phyloP scores from a whole-genome alignment of 2,888 invertebrate genomes.

The Alsophila aescularia region DNA sequence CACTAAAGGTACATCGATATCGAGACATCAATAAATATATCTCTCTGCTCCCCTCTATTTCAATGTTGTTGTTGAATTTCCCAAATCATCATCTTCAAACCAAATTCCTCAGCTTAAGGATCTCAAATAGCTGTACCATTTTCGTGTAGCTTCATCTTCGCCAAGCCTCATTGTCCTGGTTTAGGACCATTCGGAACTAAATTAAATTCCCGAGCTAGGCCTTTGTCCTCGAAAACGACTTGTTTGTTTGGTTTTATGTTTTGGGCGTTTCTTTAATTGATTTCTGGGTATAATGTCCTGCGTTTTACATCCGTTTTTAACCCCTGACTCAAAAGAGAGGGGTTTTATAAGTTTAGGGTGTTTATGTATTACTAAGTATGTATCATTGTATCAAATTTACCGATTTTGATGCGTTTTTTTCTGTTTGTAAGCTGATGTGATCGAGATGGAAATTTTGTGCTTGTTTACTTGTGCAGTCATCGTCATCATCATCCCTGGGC shows the following conservation, averaged over 20 bases:
- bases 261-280: background rate
- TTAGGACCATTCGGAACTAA: slow-evolving; percentile 7
- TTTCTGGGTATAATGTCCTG: background rate
- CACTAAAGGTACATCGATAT: no score
- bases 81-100: slow-evolving; percentile 14
- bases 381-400: no score
- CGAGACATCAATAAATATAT: no score
- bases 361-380: background rate
- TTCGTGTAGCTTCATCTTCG: slow-evolving; percentile 14
- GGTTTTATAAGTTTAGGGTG: no score
- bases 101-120: slow-evolving; percentile 8
- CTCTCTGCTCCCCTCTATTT: background rate
- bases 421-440: no score
- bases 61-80: slow-evolving; percentile 1
- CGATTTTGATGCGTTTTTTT: no score
- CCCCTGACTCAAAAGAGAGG: no score
- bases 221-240: slow-evolving; percentile 5
- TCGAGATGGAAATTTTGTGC: no score
- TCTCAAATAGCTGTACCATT: slow-evolving; percentile 14
- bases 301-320: background rate
- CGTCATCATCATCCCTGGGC: no score
- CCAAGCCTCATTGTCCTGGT: slow-evolving; percentile 16
- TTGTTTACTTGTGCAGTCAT: no score
- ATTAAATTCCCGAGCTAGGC: slow-evolving; percentile 15
- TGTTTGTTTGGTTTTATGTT: slow-evolving; percentile 9